Evolutionary conservation across 2,888 invertebrate genomes (phyloP).

Genomic region (Spilosoma lubricipeda): DNA sequence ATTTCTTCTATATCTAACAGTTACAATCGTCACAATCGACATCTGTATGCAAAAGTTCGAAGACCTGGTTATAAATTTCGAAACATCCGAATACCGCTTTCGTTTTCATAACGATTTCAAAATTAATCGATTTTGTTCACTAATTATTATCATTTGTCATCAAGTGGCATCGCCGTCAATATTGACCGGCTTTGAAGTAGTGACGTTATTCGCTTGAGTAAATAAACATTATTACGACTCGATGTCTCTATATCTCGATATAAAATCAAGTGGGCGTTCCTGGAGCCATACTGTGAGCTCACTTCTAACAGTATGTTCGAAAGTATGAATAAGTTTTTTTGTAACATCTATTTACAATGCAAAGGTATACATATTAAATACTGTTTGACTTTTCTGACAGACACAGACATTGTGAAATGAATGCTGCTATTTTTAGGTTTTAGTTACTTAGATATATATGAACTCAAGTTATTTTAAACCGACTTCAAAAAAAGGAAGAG

Average conservation of each 20-base stretch:
- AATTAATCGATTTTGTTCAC: slow-evolving; percentile 35
- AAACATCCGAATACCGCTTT: slow-evolving; percentile 20
- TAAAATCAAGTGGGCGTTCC: slow-evolving; percentile 46
- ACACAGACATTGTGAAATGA: not conserved
- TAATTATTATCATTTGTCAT: slow-evolving; percentile 49
- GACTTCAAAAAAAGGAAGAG: too few relatives aligned
- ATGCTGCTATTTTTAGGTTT: not conserved
- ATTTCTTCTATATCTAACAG: not conserved
- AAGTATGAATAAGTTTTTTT: not conserved
- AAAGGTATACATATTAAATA: not conserved
- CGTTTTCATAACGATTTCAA: slow-evolving; percentile 35
- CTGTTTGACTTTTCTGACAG: not conserved
- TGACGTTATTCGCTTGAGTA: slow-evolving; percentile 39
- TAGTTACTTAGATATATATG: too few relatives aligned
- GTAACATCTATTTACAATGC: not conserved
- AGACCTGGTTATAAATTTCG: slow-evolving; percentile 22
- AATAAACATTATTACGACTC: slow-evolving; percentile 44
- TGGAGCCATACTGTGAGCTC: slow-evolving; percentile 29
- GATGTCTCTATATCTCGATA: slow-evolving; percentile 39
- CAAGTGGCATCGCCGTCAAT: slow-evolving; percentile 40
- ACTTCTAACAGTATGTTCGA: slow-evolving; percentile 23
- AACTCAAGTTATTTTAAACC: not conserved
- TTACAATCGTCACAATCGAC: not conserved
- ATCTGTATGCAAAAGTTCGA: slow-evolving; percentile 18
- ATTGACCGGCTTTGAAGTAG: slow-evolving; percentile 53